Evolutionary conservation across 2,797 vertebrate species (phyloP).

Genomic region (Betta splendens): DNA sequence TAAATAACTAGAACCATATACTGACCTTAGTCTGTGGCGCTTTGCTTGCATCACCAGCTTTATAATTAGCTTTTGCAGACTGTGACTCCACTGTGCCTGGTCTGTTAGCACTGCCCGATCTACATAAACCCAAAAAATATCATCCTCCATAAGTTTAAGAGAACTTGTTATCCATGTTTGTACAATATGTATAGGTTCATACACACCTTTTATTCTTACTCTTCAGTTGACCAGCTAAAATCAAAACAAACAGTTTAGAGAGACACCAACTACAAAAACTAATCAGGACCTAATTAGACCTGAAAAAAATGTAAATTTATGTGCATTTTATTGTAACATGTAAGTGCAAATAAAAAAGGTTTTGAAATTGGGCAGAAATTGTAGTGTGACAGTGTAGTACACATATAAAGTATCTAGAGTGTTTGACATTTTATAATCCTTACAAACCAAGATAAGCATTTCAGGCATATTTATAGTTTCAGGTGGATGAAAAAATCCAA

Average conservation of each 20-base stretch:
- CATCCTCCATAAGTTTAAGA: background rate
- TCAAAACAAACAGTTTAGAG: conserved; percentile 13
- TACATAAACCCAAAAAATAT: background rate
- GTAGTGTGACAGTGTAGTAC: no score
- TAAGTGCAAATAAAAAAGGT: no score
- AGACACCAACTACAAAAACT: background rate
- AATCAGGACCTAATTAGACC: no score
- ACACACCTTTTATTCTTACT: conserved; percentile 66
- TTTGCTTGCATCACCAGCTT: background rate
- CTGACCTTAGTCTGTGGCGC: conserved; percentile 47
- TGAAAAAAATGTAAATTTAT: no score
- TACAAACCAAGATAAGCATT: background rate
- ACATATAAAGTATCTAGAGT: no score
- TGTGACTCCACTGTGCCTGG: background rate
- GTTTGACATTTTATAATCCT: no score
- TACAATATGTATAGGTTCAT: fast-evolving
- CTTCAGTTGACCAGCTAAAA: conserved; percentile 39
- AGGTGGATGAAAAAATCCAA: background rate
- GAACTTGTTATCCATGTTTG: background rate
- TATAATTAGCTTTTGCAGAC: background rate
- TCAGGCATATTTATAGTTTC: background rate
- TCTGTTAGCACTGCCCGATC: conserved; percentile 5
- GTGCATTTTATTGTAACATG: no score
- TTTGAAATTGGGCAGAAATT: no score
- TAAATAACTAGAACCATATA: no score